Evolutionary conservation across 2,888 invertebrate species (phyloP).

Genomic region (Euspilapteryx auroguttella): DNA sequence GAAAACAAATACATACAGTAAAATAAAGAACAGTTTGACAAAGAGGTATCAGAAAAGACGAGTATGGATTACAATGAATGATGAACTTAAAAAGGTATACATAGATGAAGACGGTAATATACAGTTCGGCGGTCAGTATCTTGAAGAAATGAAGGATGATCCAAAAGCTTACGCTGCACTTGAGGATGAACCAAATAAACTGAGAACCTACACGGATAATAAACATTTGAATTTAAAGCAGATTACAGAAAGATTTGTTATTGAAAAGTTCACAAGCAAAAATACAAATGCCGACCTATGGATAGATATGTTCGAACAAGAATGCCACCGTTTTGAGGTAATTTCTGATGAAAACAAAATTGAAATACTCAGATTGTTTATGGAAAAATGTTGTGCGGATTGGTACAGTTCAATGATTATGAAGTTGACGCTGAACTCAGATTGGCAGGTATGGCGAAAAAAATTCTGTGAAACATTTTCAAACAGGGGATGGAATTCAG

Average conservation of each 20-base stretch:
- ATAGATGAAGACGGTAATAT: slow-evolving; percentile 10
- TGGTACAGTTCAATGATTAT: slow-evolving; percentile 1
- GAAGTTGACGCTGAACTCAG: neutral
- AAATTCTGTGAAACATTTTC: neutral
- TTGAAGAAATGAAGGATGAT: neutral
- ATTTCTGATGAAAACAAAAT: neutral
- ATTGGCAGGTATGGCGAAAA: neutral
- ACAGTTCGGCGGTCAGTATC: slow-evolving; percentile 7
- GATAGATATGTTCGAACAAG: neutral
- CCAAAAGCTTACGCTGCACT: no score
- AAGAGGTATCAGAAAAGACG: slow-evolving; percentile 9
- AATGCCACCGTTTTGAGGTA: neutral
- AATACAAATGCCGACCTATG: neutral
- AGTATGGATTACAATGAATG: slow-evolving; percentile 9
- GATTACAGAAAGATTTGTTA: slow-evolving; percentile 1
- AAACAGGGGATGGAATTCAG: neutral
- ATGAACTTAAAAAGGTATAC: slow-evolving; percentile 6
- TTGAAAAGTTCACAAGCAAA: slow-evolving; percentile 3
- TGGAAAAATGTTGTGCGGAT: neutral
- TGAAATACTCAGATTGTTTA: neutral
- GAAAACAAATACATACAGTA: slow-evolving; percentile 5
- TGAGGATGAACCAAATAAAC: neutral
- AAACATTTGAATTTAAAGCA: neutral
- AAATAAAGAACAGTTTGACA: slow-evolving; percentile 7
- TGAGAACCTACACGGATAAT: neutral